Conservation (phyloP, 2,888 invertebrate genomes). For the Deroplatys truncata region DNA sequence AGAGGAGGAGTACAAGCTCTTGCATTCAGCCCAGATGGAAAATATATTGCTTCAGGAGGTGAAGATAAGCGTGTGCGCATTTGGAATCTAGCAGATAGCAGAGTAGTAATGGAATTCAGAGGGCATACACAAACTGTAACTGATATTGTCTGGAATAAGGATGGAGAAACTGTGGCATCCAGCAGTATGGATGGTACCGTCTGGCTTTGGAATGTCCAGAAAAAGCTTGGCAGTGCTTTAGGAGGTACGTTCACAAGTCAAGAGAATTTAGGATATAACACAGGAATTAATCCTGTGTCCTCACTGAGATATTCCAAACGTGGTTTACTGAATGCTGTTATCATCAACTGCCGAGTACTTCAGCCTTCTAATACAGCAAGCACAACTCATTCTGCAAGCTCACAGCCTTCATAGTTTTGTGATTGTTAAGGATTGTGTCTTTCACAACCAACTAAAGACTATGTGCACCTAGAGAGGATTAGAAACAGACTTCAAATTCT, state of each 20-base stretch:
- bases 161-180: slow-evolving; percentile 60
- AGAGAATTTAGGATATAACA: background rate
- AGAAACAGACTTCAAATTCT: no score
- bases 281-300: background rate
- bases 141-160: slow-evolving; percentile 57
- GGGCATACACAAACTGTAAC: slow-evolving; percentile 63
- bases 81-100: slow-evolving; percentile 67
- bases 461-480: no score
- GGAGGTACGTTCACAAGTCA: background rate
- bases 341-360: background rate
- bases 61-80: background rate
- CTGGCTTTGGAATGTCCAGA: slow-evolving; percentile 57
- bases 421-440: no score
- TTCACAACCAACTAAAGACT: no score
- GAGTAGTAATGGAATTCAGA: slow-evolving; percentile 58
- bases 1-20: slow-evolving; percentile 66
- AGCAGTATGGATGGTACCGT: slow-evolving; percentile 63
- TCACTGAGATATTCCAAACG: background rate
- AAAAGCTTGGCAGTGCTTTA: background rate
- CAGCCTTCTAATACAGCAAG: no score
- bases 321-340: background rate
- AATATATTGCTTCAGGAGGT: slow-evolving; percentile 81
- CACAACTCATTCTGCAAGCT: no score
- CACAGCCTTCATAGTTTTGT: no score
- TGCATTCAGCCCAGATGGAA: slow-evolving; percentile 81